A percentile compares a stretch with the other conserved stretches of the same genome.
phyloP scores from a whole-genome alignment of 2,888 invertebrate species.

The Nephrotoma guestfalica region DNA sequence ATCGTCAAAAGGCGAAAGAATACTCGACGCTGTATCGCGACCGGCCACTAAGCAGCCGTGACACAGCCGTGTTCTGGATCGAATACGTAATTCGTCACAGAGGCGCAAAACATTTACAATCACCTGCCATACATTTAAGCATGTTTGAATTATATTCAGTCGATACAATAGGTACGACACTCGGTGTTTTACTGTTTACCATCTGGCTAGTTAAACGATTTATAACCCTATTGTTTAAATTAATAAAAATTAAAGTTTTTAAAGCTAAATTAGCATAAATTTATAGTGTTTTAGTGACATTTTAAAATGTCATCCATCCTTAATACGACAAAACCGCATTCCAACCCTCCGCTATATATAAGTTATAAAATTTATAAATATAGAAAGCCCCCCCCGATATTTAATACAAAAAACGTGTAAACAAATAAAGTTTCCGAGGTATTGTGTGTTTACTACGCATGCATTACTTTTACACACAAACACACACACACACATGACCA shows the following conservation, averaged over 20 bases:
- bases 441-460: neutral
- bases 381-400: neutral
- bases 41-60: neutral
- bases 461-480: neutral
- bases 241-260: neutral
- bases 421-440: neutral
- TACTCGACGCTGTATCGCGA: neutral
- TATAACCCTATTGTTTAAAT: neutral
- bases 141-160: neutral
- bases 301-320: neutral
- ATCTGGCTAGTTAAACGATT: neutral
- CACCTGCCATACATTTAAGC: neutral
- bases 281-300: neutral
- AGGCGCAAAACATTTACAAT: neutral
- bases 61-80: neutral
- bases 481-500: neutral
- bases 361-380: neutral
- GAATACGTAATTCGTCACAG: neutral
- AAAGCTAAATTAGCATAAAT: neutral
- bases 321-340: neutral
- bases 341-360: neutral
- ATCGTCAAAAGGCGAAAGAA: constrained; percentile 12
- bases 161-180: neutral
- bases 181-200: neutral
- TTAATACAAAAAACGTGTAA: neutral